Base-by-base conservation (phyloP, 2,797 vertebrate species). In the Silurus lanzhouensis region DNA sequence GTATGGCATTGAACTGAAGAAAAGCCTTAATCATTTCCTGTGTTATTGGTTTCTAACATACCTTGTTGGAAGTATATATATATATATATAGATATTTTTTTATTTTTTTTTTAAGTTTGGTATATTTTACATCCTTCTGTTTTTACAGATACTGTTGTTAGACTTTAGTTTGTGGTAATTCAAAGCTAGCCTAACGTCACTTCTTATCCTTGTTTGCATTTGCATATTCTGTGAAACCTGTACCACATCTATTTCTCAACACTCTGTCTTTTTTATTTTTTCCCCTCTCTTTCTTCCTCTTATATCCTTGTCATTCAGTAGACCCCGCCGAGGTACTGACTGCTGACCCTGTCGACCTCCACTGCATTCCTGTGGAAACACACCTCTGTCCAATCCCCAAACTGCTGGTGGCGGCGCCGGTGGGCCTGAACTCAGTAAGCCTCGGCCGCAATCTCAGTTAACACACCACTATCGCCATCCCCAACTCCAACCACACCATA, bases 361-460 rank as follows among this genome's bases (percentile, higher is more conserved):
- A 95, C 93, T 96, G 97, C 90, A 93, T 97, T 91, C 96, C 95
- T 88, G 91, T 96, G 95, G 96, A 97, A 95, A 95, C 95, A 93
- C 95, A 96, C 96, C 96, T 96, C 96, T 96, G 96, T 91, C 96
- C 95, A 88, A 91, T 95, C 88, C 93, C 94, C 86, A 95, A 95
- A 92, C 91, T 96, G 93, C 92, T 95, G 92, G 87, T 95, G 91
- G 94, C 94, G 0, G 91, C 94, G 87, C 94, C 94, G 22, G 89
- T 96, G 93, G 94, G 93, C 0, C 96, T 96, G 92, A 97, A 96
- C 94, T 96, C 97, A 95, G 96, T 98, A 96, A 97, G 96, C 95
- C 94, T 96, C 94, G 94, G 95, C 94, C 96, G 95, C 92, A 94
- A 96, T 94, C 95, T 95, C 86, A 94, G 93, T 95, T 95, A 94